phyloP scores from a whole-genome alignment of 2,113 vertebrate genomes.

The Lepus americanus region DNA sequence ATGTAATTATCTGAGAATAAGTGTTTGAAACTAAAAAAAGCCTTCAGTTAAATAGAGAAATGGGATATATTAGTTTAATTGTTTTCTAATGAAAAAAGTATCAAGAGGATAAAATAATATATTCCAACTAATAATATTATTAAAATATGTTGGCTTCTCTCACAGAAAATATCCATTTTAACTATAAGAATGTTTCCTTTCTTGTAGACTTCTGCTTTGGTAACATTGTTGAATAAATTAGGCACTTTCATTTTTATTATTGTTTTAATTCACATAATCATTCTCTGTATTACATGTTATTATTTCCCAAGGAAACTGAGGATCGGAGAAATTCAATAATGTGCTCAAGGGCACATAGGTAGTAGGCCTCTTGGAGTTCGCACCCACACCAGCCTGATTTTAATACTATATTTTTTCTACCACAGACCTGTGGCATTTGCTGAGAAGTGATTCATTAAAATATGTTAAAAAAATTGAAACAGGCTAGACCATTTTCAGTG shows the following conservation, averaged over 20 bases:
- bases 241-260: conserved; percentile 18
- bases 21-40: conserved; percentile 69
- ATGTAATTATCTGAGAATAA: conserved; percentile 70
- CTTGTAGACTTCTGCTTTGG: background rate
- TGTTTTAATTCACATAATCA: conserved; percentile 52
- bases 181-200: background rate
- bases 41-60: conserved; percentile 65
- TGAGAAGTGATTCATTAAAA: conserved; percentile 61
- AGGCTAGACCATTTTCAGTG: conserved; percentile 14
- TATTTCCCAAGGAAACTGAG: conserved; percentile 24
- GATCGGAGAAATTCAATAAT: conserved; percentile 11
- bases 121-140: conserved; percentile 57
- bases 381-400: background rate
- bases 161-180: conserved; percentile 64
- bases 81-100: conserved; percentile 71
- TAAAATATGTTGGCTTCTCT: conserved; percentile 47
- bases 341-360: background rate
- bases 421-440: conserved; percentile 1
- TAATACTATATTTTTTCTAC: conserved; percentile 50
- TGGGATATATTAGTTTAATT: conserved; percentile 67
- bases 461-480: conserved; percentile 39
- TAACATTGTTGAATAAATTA: conserved; percentile 8
- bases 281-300: conserved; percentile 34
- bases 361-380: conserved; percentile 33
- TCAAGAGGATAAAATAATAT: conserved; percentile 65